Base-by-base conservation (phyloP, 2,888 invertebrate species). In the Venusia cambrica region DNA sequence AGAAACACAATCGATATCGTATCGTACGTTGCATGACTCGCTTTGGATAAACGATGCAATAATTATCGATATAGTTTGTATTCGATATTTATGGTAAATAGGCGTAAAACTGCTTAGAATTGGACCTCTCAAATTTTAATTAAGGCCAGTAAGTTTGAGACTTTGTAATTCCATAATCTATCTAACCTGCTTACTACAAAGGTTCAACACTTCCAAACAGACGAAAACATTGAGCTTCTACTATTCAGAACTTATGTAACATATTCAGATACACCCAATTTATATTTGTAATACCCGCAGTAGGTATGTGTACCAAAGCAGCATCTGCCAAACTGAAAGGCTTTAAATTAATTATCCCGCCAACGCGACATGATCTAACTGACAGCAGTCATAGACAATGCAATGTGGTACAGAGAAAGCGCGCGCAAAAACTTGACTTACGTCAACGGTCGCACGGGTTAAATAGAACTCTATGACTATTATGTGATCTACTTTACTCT, bases 331-430 rank as follows among this genome's bases (percentile, higher is more conserved):
- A n/a, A n/a, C n/a, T n/a, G n/a, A n/a, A n/a, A n/a, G n/a, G n/a
- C n/a, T 29, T n/a, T 16, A 19, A 17, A 29, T 25, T 36, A 45
- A 40, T 45, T 18, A 38, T 48, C 26, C 33, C 35, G 18, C 17
- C 11, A 30, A 27, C 35, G 35, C 38, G 39, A 38, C 38, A 39
- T 39, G 36, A 38, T 38, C 29, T 29, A 34, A 36, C 36, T 31
- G 39, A 34, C 34, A 34, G 33, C 20, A 32, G 33, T 31, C 38
- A 37, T 43, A 31, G 41, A 51, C 43, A 41, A 35, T 34, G 46
- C 47, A 46, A 51, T 50, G 49, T 54, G 29, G 49, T 47, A 38
- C 51, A 48, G 57, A 59, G 61, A 61, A 57, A 61, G 59, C 51
- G 35, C 13, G 29, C 9, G 47, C 44, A 54, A 54, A 55, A 57